Conservation (phyloP, 1,140 invertebrate genomes). For the Diabrotica virgifera region DNA sequence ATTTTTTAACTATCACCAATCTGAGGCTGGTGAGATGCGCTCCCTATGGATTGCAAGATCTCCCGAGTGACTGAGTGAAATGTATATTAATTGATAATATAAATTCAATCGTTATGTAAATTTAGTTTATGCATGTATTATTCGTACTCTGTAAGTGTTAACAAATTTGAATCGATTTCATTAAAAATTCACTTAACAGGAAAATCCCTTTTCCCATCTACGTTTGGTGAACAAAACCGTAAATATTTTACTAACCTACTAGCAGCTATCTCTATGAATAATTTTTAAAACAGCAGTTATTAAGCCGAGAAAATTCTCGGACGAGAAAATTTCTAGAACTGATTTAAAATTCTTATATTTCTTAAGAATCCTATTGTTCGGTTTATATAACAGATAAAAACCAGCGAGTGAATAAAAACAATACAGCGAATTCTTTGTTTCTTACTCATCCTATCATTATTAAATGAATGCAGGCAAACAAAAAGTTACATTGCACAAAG, state of each 20-base stretch:
- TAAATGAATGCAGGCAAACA: no score
- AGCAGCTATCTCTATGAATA: no score
- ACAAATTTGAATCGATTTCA: background rate
- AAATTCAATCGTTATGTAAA: no score
- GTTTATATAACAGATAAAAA: background rate
- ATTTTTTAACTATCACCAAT: no score
- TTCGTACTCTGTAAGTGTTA: background rate
- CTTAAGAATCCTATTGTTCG: background rate
- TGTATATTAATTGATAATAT: no score
- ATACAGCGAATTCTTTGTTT: background rate
- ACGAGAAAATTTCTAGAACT: background rate
- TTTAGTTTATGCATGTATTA: background rate
- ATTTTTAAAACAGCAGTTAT: background rate
- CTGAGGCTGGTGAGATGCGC: no score
- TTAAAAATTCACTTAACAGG: background rate
- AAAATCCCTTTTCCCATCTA: background rate
- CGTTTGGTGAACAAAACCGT: background rate
- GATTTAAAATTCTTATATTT: background rate
- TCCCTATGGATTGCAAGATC: no score
- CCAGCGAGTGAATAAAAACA: background rate
- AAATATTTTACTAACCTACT: background rate
- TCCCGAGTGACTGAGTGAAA: no score
- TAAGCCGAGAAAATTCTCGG: background rate
- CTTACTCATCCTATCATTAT: background rate
- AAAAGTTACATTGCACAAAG: no score